Evolutionary conservation across 2,797 vertebrate genomes (phyloP).

Genomic region (Ptychobarbus kaznakovi): DNA sequence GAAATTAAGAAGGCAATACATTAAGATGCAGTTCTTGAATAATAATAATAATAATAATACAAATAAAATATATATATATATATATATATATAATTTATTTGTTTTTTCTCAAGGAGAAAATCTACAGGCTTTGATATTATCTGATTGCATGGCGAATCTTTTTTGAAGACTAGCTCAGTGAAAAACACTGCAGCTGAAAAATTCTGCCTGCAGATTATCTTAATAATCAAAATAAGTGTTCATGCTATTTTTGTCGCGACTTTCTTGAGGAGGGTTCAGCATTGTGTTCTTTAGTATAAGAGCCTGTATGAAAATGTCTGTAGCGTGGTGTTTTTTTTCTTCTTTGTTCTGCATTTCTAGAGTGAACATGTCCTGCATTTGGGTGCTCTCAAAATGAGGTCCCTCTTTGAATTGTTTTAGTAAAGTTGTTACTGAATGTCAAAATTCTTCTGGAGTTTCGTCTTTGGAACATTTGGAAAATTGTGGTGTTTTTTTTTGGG

Average conservation of each 20-base stretch:
- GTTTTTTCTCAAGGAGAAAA: neutral
- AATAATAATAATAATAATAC: too few relatives aligned
- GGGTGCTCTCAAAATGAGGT: neutral
- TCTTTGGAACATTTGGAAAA: neutral
- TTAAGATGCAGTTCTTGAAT: too few relatives aligned
- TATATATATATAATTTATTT: too few relatives aligned
- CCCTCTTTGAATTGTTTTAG: neutral
- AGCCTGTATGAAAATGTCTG: neutral
- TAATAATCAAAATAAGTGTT: neutral
- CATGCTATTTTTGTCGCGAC: neutral
- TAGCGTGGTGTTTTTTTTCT: accelerated
- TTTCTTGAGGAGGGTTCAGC: neutral
- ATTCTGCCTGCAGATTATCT: neutral
- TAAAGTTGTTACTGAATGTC: neutral
- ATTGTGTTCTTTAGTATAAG: neutral
- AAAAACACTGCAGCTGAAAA: neutral
- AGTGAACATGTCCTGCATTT: neutral
- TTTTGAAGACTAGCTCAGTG: neutral
- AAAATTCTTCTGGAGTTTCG: neutral
- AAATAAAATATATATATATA: too few relatives aligned
- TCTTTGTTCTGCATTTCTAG: neutral
- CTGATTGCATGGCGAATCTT: neutral
- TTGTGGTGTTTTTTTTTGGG: too few relatives aligned
- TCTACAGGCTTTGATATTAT: neutral
- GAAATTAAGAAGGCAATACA: too few relatives aligned